Base-by-base conservation (phyloP, 2,888 invertebrate species). In the Drosophila multiciliata region DNA sequence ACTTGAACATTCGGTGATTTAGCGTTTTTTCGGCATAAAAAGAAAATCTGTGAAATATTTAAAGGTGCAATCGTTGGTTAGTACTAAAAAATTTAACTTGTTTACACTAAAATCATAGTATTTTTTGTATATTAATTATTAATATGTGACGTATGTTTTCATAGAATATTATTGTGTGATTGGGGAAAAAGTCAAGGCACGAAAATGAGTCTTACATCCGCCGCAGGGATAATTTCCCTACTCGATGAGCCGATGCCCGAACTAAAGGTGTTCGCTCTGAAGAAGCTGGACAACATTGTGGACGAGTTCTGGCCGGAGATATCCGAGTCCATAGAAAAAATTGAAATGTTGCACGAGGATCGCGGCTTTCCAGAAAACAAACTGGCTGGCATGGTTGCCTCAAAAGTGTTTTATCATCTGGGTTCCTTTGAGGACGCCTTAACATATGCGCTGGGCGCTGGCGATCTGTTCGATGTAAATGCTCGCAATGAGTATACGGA, bases 301-400 rank as follows among this genome's bases (percentile, higher is more conserved):
- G 98, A 99, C 93, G 97, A 98, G 92, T 99, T 99, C 94, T 99
- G 99, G 99, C 98, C 99, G 11, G 99, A 99, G 94, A 99, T 99
- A 87, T 98, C 99, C 0, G 99, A 99, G 93, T 97, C 98, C 17
- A 98, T 99, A 86, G 97, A 97, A 91, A 99, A 98, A 94, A 99
- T 99, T 90, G 99, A 99, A 94, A 97, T 98, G 92, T 94, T 99
- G 35, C 98, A 99, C 91, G 99, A 99, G 94, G 98, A 99, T 91
- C 96, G 97, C 91, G 94, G 94, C 42, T 97, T 99, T 93, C 95
- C 95, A 42, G 97, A 99, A 91, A 97, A 98, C 90, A 96, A 98
- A 90, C 94, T 99, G 62, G 99, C 99, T 58, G 99, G 99, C 35
- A 95, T 99, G 83, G 98, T 99, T 7, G 99, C 99, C 8, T 99